Percentiles rank a stretch among this genome's conserved stretches.
phyloP scores from a whole-genome alignment of 2,888 invertebrate genomes.

The Macrosiphum euphorbiae region DNA sequence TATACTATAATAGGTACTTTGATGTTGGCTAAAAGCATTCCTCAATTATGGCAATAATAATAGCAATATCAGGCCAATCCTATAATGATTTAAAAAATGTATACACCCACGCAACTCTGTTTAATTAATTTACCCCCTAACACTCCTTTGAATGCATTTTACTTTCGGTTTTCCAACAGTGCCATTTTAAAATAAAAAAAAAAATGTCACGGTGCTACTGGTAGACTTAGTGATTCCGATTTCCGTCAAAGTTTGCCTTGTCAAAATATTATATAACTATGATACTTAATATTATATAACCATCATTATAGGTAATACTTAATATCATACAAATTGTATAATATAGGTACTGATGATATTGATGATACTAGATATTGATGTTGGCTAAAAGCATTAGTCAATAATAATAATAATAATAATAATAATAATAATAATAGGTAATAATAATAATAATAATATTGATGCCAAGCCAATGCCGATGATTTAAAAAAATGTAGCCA shows the following conservation, averaged over 20 bases:
- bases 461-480: not conserved
- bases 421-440: too few species aligned
- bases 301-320: not conserved
- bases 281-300: not conserved
- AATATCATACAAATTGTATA: not conserved
- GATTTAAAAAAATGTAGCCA: not conserved
- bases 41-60: not conserved
- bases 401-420: not conserved
- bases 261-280: not conserved
- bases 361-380: too few species aligned
- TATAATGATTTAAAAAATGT: not conserved
- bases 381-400: not conserved
- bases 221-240: not conserved
- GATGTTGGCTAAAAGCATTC: not conserved
- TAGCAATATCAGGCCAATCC: not conserved
- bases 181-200: not conserved
- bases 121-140: not conserved
- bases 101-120: not conserved
- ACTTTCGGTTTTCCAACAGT: not conserved
- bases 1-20: not conserved
- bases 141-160: not conserved
- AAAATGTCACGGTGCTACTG: not conserved
- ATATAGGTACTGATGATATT: fast-evolving
- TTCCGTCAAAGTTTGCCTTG: not conserved
- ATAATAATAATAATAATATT: not conserved